Base-by-base conservation (phyloP, 2,113 vertebrate species). In the Platysteira castanea region DNA sequence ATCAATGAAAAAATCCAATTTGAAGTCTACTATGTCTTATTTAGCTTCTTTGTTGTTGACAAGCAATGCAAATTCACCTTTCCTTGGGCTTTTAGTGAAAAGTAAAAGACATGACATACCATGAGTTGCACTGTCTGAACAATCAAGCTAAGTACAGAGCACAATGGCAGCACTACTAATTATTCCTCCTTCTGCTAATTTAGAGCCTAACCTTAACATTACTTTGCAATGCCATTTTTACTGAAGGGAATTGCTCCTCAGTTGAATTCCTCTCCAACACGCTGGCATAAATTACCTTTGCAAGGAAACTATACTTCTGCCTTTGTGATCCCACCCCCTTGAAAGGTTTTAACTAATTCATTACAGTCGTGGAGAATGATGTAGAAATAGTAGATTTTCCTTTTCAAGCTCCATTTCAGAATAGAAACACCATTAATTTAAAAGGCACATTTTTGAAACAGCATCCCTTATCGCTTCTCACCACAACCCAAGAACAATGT, bases 291-390 rank as follows among this genome's bases (percentile, higher is more conserved):
- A 94, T 52, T 78, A 59, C 65, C 90, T 91, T 92, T 70, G 73
- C 31, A 52, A 75, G 41, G 56, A 81, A 88, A 68, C 52, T 49
- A 6, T 41, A 75, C 21, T 88, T 87, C 35, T 91, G 47, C 44
- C 56, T 86, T 93, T 90, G 60, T 87, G 75, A 89, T 69, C 60
- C 33, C 77, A 50, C 52, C 56, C 28, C 86, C 50, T 52, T 74
- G 52, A 91, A 96, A 91, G 49, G 42, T 77, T 93, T 96, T 90
- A 91, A 90, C 71, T 93, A 86, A 94, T 90, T 92, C 82, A 92
- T 88, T 83, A 67, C 50, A 74, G 56, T 37, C 24, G 5, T 3
- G 13, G 37, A 83, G 49, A 81, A 78, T 53, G 80, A 86, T 46
- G 52, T 20, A 83, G 70, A 86, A 94, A 90, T 24, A 87, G 81